phyloP scores from a whole-genome alignment of 2,113 vertebrate genomes.

The Bujurquina vittata region DNA sequence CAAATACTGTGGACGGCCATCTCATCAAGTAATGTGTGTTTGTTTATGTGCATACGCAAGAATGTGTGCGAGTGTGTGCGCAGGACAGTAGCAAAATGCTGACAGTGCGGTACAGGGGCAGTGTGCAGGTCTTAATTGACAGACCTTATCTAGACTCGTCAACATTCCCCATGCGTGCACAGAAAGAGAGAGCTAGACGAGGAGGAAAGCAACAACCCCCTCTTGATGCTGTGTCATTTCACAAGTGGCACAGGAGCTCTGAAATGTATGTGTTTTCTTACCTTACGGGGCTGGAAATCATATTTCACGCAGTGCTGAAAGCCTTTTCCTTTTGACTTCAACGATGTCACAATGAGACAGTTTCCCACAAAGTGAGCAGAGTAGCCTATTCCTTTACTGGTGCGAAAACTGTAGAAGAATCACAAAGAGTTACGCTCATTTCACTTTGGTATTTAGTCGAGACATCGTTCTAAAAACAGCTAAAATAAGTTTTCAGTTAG shows the following conservation, averaged over 20 bases:
- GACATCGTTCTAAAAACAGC: background rate
- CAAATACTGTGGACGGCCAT: constrained; percentile 58
- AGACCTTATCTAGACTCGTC: constrained; percentile 67
- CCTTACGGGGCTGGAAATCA: constrained; percentile 98
- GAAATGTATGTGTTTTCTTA: constrained; percentile 66
- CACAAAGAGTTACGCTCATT: background rate
- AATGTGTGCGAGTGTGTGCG: constrained; percentile 30
- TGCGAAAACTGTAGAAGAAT: constrained; percentile 89
- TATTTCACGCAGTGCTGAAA: constrained; percentile 99
- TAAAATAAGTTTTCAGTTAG: background rate
- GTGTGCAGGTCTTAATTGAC: constrained; percentile 66
- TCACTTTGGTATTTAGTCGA: background rate
- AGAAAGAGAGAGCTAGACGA: constrained; percentile 12
- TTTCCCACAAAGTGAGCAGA: constrained; percentile 99
- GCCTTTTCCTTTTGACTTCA: constrained; percentile 99
- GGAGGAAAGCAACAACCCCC: background rate
- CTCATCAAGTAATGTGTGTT: constrained; percentile 59
- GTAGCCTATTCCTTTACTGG: constrained; percentile 99
- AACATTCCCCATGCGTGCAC: constrained; percentile 39
- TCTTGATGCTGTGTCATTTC: constrained; percentile 8
- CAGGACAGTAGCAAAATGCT: constrained; percentile 50
- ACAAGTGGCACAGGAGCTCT: constrained; percentile 32
- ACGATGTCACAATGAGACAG: constrained; percentile 96
- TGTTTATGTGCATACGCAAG: constrained; percentile 25
- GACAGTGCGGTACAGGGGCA: constrained; percentile 23